phyloP scores from a whole-genome alignment of 1,140 invertebrate genomes.

The Wasmannia auropunctata region DNA sequence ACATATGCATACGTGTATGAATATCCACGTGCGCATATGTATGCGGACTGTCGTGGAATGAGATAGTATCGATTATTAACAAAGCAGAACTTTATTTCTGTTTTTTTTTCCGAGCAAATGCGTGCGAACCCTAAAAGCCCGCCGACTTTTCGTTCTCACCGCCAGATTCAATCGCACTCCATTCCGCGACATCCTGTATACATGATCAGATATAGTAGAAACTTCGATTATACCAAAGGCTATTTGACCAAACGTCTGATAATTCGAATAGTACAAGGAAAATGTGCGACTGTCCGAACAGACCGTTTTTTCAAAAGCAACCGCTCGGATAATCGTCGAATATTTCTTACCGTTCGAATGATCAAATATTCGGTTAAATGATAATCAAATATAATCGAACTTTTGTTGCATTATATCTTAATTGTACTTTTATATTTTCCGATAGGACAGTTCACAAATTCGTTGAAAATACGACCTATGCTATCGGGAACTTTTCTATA shows the following conservation, averaged over 20 bases:
- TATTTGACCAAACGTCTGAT: neutral
- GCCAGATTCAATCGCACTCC: neutral
- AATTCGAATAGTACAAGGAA: neutral
- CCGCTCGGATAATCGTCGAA: neutral
- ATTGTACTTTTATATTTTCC: conserved; percentile 60
- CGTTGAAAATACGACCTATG: conserved; percentile 62
- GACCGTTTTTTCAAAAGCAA: neutral
- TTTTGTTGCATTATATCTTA: conserved; percentile 58
- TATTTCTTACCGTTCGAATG: neutral
- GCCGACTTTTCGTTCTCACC: neutral
- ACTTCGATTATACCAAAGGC: neutral
- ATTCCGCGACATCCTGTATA: conserved; percentile 37
- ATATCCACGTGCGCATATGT: conserved; percentile 16
- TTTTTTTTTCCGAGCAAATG: neutral
- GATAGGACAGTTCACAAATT: conserved; percentile 63
- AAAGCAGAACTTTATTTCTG: neutral
- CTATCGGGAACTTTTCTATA: conserved; percentile 59
- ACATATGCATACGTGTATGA: neutral
- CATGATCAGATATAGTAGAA: conserved; percentile 55
- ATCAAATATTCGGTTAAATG: neutral
- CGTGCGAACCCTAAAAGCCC: too few species aligned
- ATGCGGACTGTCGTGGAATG: conserved; percentile 28
- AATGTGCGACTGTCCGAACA: neutral
- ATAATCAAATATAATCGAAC: conserved; percentile 8
- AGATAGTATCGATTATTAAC: neutral